Percentiles rank a stretch among this genome's conserved stretches.
These are phyloP conservation scores for Platichthys stellatus DNA, from an alignment of 2,113 vertebrate genomes.

Conservation along the genomic window DNA sequence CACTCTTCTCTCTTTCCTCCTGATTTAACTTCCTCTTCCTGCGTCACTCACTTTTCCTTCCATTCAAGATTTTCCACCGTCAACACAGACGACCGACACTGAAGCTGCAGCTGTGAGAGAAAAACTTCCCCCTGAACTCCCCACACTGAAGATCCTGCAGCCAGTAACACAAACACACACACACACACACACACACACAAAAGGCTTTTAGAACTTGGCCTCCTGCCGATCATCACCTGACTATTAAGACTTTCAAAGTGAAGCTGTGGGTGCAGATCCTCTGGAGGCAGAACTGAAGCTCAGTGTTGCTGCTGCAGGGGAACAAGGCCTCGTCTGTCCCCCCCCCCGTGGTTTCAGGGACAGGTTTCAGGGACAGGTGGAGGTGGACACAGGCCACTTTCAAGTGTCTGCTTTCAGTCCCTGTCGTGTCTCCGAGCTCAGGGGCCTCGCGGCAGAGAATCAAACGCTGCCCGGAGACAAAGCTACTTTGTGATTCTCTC, in stretches of 20 bases:
- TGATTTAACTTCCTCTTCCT: conserved; percentile 72
- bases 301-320: background rate
- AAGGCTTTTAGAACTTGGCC: conserved; percentile 2
- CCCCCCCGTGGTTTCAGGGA: background rate
- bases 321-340: conserved; percentile 61
- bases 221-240: background rate
- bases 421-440: conserved; percentile 40
- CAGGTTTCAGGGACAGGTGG: conserved; percentile 16
- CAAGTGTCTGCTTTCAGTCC: conserved; percentile 65
- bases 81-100: background rate
- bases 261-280: background rate
- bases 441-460: conserved; percentile 55
- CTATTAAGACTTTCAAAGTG: background rate
- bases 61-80: conserved; percentile 73
- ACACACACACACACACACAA: background rate
- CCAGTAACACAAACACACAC: background rate
- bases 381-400: conserved; percentile 62
- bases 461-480: conserved; percentile 68
- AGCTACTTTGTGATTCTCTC: conserved; percentile 57
- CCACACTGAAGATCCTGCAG: conserved; percentile 5
- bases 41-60: conserved; percentile 77
- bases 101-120: conserved; percentile 39
- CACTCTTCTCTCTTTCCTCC: background rate
- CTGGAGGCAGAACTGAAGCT: conserved; percentile 4
- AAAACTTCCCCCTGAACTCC: conserved; percentile 47